A percentile compares a stretch with the other conserved stretches of the same genome.
phyloP scores from a whole-genome alignment of 2,797 vertebrate species.

The Lepus townsendii region DNA sequence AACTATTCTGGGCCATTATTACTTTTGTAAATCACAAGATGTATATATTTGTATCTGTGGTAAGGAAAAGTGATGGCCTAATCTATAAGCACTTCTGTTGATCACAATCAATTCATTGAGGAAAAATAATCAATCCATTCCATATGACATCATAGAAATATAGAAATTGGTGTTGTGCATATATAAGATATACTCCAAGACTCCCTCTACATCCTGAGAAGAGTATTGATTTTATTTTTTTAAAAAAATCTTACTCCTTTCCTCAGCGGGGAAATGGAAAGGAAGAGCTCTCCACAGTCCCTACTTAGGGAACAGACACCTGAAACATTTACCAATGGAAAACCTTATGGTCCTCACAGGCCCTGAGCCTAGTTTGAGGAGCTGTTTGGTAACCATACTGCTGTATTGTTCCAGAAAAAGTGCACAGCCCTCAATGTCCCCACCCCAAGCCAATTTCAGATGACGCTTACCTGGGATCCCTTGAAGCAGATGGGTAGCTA shows the following conservation, averaged over 20 bases:
- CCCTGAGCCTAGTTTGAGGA: no score
- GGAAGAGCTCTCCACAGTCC: no score
- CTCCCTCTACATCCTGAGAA: neutral
- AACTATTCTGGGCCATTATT: neutral
- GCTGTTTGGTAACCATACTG: no score
- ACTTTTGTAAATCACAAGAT: neutral
- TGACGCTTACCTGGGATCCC: no score
- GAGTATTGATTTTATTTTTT: neutral
- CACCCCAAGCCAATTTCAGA: no score
- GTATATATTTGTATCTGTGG: neutral
- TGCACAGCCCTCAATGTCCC: no score
- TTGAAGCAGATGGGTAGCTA: no score
- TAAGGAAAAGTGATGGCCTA: neutral
- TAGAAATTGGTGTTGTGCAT: neutral
- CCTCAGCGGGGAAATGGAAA: no score
- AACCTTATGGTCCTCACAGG: no score
- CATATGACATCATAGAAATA: neutral
- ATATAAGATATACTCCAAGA: neutral
- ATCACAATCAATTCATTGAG: neutral
- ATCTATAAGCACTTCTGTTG: neutral
- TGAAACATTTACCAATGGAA: no score
- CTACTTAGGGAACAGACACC: no score
- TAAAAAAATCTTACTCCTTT: neutral
- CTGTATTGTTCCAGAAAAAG: no score
- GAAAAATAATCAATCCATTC: neutral